Evolutionary conservation across 1,140 invertebrate genomes (phyloP).

Genomic region (Drosophila kikkawai): DNA sequence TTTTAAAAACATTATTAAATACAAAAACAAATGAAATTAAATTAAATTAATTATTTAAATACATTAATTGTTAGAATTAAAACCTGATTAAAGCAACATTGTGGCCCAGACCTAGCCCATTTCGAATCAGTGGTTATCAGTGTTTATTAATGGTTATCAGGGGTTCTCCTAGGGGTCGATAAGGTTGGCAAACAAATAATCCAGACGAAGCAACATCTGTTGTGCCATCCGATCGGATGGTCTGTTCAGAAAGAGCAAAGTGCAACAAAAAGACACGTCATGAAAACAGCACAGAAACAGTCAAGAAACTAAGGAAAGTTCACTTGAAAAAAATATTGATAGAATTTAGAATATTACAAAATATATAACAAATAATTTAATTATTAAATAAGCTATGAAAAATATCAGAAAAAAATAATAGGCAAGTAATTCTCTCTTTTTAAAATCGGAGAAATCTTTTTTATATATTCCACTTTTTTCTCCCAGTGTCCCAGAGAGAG

Average conservation of each 20-base stretch:
- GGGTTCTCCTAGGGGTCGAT: conserved; percentile 5
- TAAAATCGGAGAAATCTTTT: no score
- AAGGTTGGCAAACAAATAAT: conserved; percentile 26
- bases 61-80: not conserved
- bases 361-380: no score
- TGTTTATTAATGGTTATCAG: conserved; percentile 8
- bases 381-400: not conserved
- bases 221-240: conserved; percentile 33
- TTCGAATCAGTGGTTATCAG: conserved; percentile 11
- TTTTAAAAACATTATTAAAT: not conserved
- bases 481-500: conserved; percentile 3
- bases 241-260: conserved; percentile 22
- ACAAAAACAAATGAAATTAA: no score
- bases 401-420: no score
- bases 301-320: not conserved
- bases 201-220: conserved; percentile 34
- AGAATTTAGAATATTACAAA: no score
- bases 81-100: not conserved
- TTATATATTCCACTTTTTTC: not conserved
- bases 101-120: not conserved
- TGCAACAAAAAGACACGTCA: conserved; percentile 25
- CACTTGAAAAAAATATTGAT: conserved; percentile 3
- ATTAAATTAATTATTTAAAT: not conserved
- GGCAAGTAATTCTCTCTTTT: no score
- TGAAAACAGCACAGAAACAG: not conserved